These are phyloP conservation scores for Hecatera dysodea DNA, from an alignment of 2,888 invertebrate species.

Conservation along the genomic window DNA sequence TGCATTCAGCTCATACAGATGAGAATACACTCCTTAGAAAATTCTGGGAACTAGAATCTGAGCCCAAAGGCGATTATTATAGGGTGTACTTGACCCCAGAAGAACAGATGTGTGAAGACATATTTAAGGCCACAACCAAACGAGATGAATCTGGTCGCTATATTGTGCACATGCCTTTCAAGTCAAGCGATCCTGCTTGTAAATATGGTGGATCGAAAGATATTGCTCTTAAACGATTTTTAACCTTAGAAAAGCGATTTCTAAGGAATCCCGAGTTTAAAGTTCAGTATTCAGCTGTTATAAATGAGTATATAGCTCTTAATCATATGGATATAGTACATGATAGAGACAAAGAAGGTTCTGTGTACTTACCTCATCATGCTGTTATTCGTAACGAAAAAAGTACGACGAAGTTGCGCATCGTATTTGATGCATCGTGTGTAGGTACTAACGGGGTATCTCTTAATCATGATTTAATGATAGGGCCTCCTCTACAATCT, in stretches of 20 bases:
- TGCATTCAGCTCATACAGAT: constrained; percentile 5
- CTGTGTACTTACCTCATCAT: constrained; percentile 11
- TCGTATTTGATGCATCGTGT: too few relatives aligned
- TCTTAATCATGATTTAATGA: too few relatives aligned
- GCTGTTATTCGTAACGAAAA: constrained; percentile 3
- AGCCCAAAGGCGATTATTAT: background rate
- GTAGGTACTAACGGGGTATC: too few relatives aligned
- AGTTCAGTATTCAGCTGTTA: constrained; percentile 14
- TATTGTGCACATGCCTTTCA: constrained; percentile 17
- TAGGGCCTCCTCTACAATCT: too few relatives aligned
- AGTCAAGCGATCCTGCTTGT: constrained; percentile 16
- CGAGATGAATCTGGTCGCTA: constrained; percentile 12
- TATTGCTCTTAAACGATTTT: constrained; percentile 8
- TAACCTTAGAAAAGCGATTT: constrained; percentile 18
- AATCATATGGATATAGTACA: constrained; percentile 22
- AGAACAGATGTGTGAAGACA: constrained; percentile 8
- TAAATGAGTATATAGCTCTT: constrained; percentile 16
- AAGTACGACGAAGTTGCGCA: too few relatives aligned
- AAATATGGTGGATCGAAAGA: constrained; percentile 15
- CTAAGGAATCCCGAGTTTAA: constrained; percentile 14
- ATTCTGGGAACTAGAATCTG: constrained; percentile 1
- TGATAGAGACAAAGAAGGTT: constrained; percentile 6
- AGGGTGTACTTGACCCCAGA: constrained; percentile 7
- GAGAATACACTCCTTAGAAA: background rate
- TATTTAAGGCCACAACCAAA: constrained; percentile 15